Evolutionary conservation across 2,113 vertebrate species (phyloP).

Genomic region (Rousettus leschenaultii): DNA sequence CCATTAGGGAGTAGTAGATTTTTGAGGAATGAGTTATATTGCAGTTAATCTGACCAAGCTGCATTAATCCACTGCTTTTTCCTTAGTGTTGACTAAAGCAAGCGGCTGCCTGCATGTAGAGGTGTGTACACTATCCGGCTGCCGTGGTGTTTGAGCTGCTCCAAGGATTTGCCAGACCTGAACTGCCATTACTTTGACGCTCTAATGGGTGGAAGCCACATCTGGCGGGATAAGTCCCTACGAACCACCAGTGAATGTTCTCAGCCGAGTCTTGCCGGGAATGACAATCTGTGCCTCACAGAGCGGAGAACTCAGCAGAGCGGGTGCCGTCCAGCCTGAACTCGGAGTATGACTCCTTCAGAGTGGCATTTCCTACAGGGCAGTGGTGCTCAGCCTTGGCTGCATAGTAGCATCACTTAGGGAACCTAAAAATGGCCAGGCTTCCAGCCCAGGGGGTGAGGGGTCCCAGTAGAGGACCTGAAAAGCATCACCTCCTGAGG

Average conservation of each 20-base stretch:
- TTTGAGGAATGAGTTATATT: neutral
- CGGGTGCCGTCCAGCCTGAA: neutral
- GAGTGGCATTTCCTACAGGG: neutral
- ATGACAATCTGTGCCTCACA: neutral
- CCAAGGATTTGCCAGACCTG: neutral
- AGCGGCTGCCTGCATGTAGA: rapidly evolving
- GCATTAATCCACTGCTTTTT: neutral
- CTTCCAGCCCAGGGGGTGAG: neutral
- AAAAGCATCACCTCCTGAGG: neutral
- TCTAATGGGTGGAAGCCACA: neutral
- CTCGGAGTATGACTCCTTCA: neutral
- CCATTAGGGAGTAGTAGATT: neutral
- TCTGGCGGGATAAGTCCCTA: neutral
- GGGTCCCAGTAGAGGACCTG: neutral
- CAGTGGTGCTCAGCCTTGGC: neutral
- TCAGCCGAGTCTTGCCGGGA: neutral
- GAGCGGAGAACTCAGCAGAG: neutral
- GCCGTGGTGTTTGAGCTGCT: neutral
- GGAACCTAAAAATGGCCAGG: neutral
- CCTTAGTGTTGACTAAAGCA: neutral
- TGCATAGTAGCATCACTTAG: neutral
- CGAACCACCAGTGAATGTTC: neutral
- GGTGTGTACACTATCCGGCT: rapidly evolving
- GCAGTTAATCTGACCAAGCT: neutral
- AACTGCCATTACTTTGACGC: neutral